Percentiles rank a stretch among this genome's conserved stretches.
phyloP scores from a whole-genome alignment of 37 sponge, comb jelly and placozoan species.

The Amphimedon queenslandica region DNA sequence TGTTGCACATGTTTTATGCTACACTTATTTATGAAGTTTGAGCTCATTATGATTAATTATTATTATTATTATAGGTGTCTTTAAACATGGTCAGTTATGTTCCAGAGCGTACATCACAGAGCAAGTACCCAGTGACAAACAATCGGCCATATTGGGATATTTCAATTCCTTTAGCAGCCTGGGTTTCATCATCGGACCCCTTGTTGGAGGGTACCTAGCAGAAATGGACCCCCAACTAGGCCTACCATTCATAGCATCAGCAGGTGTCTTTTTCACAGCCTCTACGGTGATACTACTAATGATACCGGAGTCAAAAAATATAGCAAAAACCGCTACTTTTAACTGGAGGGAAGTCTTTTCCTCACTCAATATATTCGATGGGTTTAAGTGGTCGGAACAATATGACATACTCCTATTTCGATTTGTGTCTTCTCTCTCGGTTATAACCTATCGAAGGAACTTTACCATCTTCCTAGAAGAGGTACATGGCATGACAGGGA shows the following conservation, averaged over 20 bases:
- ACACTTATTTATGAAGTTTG: background rate
- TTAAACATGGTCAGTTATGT: background rate
- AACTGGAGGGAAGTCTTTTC: too few species aligned
- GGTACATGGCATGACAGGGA: too few species aligned
- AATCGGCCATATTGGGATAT: slow-evolving; percentile 32
- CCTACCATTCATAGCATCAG: slow-evolving; percentile 13
- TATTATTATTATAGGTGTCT: background rate
- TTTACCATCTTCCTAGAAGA: too few species aligned
- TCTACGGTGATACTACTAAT: slow-evolving; percentile 1
- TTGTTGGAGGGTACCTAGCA: slow-evolving; percentile 56
- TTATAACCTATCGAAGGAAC: too few species aligned
- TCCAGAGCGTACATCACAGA: slow-evolving; percentile 67
- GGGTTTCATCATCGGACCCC: slow-evolving; percentile 75
- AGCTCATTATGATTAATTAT: background rate
- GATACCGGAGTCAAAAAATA: slow-evolving; percentile 10
- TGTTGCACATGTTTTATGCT: too few species aligned
- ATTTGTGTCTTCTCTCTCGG: too few species aligned
- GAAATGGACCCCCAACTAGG: slow-evolving; percentile 47
- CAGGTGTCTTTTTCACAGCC: slow-evolving; percentile 4
- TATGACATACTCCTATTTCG: too few species aligned
- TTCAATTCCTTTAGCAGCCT: slow-evolving; percentile 54
- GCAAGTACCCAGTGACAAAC: slow-evolving; percentile 23
- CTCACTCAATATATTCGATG: too few species aligned
- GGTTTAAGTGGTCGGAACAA: too few species aligned
- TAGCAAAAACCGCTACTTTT: too few species aligned